A percentile compares a stretch with the other conserved stretches of the same genome.
These are phyloP conservation scores for Drosophila nigricruria DNA, from an alignment of 2,888 invertebrate genomes.

Conservation along the genomic window DNA sequence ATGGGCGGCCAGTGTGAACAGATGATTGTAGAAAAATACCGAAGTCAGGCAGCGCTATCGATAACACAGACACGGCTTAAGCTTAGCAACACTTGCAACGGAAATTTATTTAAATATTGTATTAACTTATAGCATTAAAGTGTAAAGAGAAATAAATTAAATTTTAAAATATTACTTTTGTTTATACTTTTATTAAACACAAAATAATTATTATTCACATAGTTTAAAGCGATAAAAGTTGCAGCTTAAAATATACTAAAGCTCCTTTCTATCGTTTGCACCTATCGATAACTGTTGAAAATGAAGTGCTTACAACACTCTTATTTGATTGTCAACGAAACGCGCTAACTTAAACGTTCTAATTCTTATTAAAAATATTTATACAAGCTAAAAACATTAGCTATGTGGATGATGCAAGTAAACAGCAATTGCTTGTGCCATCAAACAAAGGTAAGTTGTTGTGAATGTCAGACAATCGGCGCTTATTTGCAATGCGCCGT, in stretches of 20 bases:
- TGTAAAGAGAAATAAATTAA: no score
- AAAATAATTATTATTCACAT: background rate
- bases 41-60: slow-evolving; percentile 10
- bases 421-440: slow-evolving; percentile 60
- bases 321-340: background rate
- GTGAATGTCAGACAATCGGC: background rate
- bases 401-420: slow-evolving; percentile 80
- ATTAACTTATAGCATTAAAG: background rate
- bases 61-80: background rate
- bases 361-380: slow-evolving; percentile 40
- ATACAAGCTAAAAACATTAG: slow-evolving; percentile 46
- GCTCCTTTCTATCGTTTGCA: background rate
- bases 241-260: slow-evolving; percentile 10
- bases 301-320: background rate
- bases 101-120: background rate
- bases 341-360: slow-evolving; percentile 7
- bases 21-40: slow-evolving; percentile 3
- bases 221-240: background rate
- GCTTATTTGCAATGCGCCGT: background rate
- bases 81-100: slow-evolving; percentile 15
- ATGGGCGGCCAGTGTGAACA: slow-evolving; percentile 40
- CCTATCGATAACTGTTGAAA: background rate
- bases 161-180: background rate
- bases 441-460: slow-evolving; percentile 67
- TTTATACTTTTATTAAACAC: background rate